Conservation (phyloP, 2,113 vertebrate species). For the Sprattus sprattus region DNA sequence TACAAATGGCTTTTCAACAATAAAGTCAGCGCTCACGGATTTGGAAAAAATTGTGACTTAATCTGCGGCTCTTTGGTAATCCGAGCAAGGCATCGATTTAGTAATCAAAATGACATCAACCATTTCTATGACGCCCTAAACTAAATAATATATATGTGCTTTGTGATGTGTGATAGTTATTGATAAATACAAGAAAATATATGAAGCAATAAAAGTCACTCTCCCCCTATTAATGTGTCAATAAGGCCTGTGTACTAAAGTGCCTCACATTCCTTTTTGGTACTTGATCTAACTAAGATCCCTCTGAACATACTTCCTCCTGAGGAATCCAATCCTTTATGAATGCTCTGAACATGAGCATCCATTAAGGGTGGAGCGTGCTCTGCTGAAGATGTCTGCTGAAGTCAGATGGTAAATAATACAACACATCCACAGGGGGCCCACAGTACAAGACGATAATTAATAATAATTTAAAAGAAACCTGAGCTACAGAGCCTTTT, state of each 20-base stretch:
- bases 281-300: not conserved
- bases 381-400: conserved; percentile 19
- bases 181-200: conserved; percentile 14
- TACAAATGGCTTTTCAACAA: not conserved
- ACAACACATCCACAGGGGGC: conserved; percentile 14
- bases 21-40: not conserved
- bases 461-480: conserved; percentile 8
- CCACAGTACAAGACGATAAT: conserved; percentile 23
- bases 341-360: not conserved
- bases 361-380: not conserved
- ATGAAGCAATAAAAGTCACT: not conserved
- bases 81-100: conserved; percentile 26
- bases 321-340: not conserved
- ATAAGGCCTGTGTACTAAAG: not conserved
- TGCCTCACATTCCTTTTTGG: not conserved
- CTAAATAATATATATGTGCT: not conserved
- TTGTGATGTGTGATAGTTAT: conserved; percentile 6
- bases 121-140: not conserved
- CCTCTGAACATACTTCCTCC: not conserved
- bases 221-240: conserved; percentile 3
- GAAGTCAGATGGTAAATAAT: conserved; percentile 19
- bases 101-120: conserved; percentile 26
- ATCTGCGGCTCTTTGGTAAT: conserved; percentile 17
- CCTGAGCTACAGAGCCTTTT: conserved; percentile 54
- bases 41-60: conserved; percentile 17